phyloP scores from a whole-genome alignment of 2,113 vertebrate genomes.

The Paracanthobrama guichenoti region DNA sequence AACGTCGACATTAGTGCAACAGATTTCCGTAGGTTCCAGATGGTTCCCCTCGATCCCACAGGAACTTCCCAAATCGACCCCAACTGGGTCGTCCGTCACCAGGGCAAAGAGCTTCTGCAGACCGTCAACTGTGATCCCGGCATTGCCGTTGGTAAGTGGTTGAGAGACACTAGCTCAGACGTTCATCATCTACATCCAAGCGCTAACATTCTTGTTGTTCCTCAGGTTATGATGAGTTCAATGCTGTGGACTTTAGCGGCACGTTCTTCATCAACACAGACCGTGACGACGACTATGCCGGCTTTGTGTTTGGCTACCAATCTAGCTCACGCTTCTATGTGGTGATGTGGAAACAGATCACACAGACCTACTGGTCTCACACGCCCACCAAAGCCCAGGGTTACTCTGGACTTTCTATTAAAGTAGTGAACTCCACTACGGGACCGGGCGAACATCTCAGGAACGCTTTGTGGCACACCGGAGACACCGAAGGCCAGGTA shows the following conservation, averaged over 20 bases:
- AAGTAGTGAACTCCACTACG: conserved; percentile 96
- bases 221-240: conserved; percentile 94
- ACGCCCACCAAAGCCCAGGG: conserved; percentile 94
- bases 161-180: not conserved
- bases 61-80: conserved; percentile 98
- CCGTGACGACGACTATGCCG: conserved; percentile 95
- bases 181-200: not conserved
- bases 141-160: conserved; percentile 90
- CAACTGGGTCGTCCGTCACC: conserved; percentile 98
- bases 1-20: conserved; percentile 95
- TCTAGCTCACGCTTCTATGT: conserved; percentile 98
- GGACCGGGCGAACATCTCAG: conserved; percentile 97
- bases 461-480: conserved; percentile 98
- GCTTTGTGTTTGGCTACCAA: conserved; percentile 98
- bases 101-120: conserved; percentile 97
- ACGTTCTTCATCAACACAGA: conserved; percentile 99
- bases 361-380: conserved; percentile 94
- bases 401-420: conserved; percentile 95
- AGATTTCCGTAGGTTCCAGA: conserved; percentile 97
- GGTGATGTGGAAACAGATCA: conserved; percentile 99
- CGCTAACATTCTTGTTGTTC: not conserved
- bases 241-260: conserved; percentile 96
- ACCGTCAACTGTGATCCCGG: conserved; percentile 99
- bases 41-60: conserved; percentile 97
- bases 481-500: conserved; percentile 94